Conservation (phyloP, 2,797 vertebrate species). For the Trichosurus vulpecula region DNA sequence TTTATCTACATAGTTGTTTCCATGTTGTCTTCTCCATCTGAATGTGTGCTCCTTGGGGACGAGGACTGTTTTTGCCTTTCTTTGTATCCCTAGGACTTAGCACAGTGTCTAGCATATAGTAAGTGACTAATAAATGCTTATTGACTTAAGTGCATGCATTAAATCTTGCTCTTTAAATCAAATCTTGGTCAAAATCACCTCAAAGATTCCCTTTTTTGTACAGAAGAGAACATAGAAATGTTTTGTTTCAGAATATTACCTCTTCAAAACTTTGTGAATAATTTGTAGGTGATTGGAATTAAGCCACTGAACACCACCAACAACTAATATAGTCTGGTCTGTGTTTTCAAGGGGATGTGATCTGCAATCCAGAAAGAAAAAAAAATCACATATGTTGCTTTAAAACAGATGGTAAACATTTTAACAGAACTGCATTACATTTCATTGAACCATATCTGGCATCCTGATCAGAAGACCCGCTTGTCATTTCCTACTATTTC, state of each 20-base stretch:
- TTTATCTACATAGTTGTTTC: background rate
- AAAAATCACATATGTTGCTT: constrained; percentile 72
- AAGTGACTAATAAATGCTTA: background rate
- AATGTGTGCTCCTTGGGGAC: background rate
- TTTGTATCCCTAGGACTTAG: background rate
- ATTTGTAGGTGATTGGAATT: constrained; percentile 92
- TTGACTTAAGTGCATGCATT: background rate
- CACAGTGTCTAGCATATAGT: background rate
- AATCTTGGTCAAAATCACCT: constrained; percentile 20
- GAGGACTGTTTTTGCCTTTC: background rate
- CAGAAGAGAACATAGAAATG: constrained; percentile 5
- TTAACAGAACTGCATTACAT: constrained; percentile 74
- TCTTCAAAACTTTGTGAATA: constrained; percentile 90
- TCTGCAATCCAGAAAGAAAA: constrained; percentile 87
- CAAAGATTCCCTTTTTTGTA: background rate
- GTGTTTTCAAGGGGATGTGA: constrained; percentile 93
- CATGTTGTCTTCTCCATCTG: background rate
- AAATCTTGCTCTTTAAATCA: constrained; percentile 43
- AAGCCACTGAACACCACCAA: constrained; percentile 98
- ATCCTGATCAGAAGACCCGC: constrained; percentile 72
- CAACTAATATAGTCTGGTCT: constrained; percentile 91
- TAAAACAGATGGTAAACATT: constrained; percentile 83
- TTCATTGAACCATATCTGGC: constrained; percentile 79
- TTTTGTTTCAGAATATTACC: constrained; percentile 83
- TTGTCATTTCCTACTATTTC: constrained; percentile 77